These are phyloP conservation scores for Meta bourneti DNA, from an alignment of 2,888 invertebrate species.

Conservation along the genomic window DNA sequence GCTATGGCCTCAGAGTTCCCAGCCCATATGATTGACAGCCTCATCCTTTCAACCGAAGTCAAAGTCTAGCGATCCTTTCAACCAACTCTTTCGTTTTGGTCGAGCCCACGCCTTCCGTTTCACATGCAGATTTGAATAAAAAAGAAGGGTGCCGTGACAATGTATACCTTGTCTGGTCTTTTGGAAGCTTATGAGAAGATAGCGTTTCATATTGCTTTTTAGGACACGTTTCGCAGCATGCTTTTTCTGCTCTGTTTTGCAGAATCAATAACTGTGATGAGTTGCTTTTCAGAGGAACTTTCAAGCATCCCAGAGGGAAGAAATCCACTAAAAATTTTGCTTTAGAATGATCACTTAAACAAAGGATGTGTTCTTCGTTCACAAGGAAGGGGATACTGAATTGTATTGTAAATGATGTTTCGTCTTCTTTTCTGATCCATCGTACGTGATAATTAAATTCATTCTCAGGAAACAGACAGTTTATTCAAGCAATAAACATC, in stretches of 20 bases:
- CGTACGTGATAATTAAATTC: not conserved
- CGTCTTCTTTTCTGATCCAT: not conserved
- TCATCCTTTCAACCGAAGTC: not conserved
- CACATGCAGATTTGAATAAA: constrained; percentile 14
- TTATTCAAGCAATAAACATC: not conserved
- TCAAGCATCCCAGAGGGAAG: constrained; percentile 9
- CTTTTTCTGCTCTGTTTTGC: constrained; percentile 68
- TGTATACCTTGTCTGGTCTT: constrained; percentile 14
- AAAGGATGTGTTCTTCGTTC: not conserved
- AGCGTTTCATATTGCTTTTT: constrained; percentile 4
- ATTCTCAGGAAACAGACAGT: not conserved
- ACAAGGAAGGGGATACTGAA: not conserved
- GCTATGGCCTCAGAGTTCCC: not conserved
- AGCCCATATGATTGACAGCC: not conserved
- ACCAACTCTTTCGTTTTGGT: not conserved
- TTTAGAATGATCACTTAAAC: not conserved
- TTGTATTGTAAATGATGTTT: not conserved
- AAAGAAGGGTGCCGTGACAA: constrained; percentile 11
- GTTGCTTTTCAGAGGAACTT: constrained; percentile 16
- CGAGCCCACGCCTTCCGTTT: constrained; percentile 14
- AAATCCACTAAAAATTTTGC: constrained; percentile 9
- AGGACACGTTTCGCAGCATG: not conserved
- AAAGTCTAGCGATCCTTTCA: constrained; percentile 4
- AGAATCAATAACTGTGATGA: constrained; percentile 27
- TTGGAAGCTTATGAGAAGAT: not conserved